phyloP scores from a whole-genome alignment of 2,113 vertebrate species.

The Scophthalmus maximus region DNA sequence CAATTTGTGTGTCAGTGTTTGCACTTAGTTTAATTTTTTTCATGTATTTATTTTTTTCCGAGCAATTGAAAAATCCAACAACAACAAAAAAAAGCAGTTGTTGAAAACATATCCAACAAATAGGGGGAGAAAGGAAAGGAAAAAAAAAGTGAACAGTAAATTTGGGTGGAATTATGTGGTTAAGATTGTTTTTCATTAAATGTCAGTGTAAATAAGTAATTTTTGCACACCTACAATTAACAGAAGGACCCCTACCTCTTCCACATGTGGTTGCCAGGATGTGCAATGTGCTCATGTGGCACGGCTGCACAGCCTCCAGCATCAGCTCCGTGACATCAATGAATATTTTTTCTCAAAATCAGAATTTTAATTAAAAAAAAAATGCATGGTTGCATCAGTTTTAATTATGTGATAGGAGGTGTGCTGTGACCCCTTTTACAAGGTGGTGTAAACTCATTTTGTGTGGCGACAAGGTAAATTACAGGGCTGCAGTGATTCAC shows the following conservation, averaged over 20 bases:
- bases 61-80: too few species aligned
- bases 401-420: not conserved
- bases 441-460: not conserved
- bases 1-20: too few species aligned
- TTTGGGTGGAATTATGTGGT: not conserved
- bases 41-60: too few species aligned
- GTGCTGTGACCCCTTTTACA: not conserved
- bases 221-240: not conserved
- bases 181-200: not conserved
- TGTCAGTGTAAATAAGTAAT: not conserved
- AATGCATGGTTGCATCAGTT: not conserved
- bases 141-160: too few species aligned
- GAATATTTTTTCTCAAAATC: not conserved
- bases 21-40: too few species aligned
- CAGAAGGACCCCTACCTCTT: not conserved
- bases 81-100: too few species aligned
- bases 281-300: not conserved
- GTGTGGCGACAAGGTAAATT: not conserved
- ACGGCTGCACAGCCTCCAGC: not conserved
- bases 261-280: not conserved
- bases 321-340: not conserved
- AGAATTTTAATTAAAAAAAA: slow-evolving; percentile 5
- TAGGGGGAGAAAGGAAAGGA: too few species aligned
- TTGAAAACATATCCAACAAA: too few species aligned
- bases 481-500: not conserved